Evolutionary conservation across 1,140 invertebrate genomes (phyloP), one percentile per base, ranked within the genome.

Genomic region (Calycopis cecrops): DNA sequence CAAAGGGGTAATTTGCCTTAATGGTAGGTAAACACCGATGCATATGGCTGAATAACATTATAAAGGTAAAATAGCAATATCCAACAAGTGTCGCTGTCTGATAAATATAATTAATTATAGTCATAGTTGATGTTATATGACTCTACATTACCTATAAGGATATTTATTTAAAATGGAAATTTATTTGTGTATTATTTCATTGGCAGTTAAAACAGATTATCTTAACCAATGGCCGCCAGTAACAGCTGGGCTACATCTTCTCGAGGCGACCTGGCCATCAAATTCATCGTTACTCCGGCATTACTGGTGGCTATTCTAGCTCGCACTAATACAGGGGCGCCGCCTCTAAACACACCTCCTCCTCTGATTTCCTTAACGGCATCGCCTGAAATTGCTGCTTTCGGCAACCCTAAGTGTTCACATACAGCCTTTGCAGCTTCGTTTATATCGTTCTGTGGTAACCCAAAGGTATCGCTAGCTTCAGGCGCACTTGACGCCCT

Each of bases 401-500:
- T 99, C 93, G 65, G 95, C 92, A 99, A 89, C 0, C 97, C 98
- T 44, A 99, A 78, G 3, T 91, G 91, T 61, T 95, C 94, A 91
- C 94, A 96, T 16, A 92, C 90, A 0, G 91, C 91, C 33, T 91
- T 92, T 69, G 98, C 94, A 67, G 91, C 97, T 65, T 83, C 94
- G 67, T 94, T 95, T 47, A 93, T 92, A 6, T 95, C 90, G 59
- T 94, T 92, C 73, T 97, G 94, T 0, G 83, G 71, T 0, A 86
- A 53, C 0, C 72, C 71, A 52, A 84, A 85, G 0, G 80, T 87
- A 12, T 85, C 84, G 6, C 69, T 72, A 0, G 75, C 75, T 64
- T 85, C 78, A 4, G 76, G 73, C 1, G 71, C 71, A 49, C 68
- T 76, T 0, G 71, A 59, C 1, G 79, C 72, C 14, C 73, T 55